A percentile compares a stretch with the other conserved stretches of the same genome.
phyloP scores from a whole-genome alignment of 2,888 invertebrate genomes.

The Scotopteryx bipunctaria region DNA sequence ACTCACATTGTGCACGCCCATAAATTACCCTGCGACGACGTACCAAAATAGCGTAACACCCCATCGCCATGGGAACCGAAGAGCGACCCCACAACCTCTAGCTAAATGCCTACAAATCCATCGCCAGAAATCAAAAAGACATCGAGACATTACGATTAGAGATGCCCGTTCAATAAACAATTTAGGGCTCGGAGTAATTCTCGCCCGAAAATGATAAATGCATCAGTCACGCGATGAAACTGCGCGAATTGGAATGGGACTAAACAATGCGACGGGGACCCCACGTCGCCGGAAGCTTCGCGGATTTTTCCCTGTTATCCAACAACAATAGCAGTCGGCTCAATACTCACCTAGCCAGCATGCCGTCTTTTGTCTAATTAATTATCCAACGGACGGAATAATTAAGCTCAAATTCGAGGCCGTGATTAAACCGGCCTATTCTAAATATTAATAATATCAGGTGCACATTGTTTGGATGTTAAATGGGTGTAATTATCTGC shows the following conservation, averaged over 20 bases:
- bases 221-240: constrained; percentile 67
- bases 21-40: constrained; percentile 78
- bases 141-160: constrained; percentile 72
- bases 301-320: constrained; percentile 74
- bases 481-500: constrained; percentile 60
- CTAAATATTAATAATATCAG: constrained; percentile 68
- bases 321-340: constrained; percentile 62
- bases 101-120: constrained; percentile 78
- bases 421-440: constrained; percentile 61
- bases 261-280: constrained; percentile 63
- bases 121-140: constrained; percentile 75
- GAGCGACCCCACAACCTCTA: constrained; percentile 53
- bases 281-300: constrained; percentile 67
- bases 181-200: constrained; percentile 67
- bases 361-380: constrained; percentile 75
- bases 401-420: constrained; percentile 70
- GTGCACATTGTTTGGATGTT: constrained; percentile 64
- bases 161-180: constrained; percentile 76
- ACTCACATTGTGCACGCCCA: constrained; percentile 66
- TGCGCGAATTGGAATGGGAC: constrained; percentile 64
- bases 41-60: constrained; percentile 82
- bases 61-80: constrained; percentile 74
- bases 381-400: constrained; percentile 75
- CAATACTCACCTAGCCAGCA: constrained; percentile 65
- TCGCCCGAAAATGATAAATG: constrained; percentile 68